phyloP scores from a whole-genome alignment of 2,113 vertebrate species.

The Gopherus evgoodei region DNA sequence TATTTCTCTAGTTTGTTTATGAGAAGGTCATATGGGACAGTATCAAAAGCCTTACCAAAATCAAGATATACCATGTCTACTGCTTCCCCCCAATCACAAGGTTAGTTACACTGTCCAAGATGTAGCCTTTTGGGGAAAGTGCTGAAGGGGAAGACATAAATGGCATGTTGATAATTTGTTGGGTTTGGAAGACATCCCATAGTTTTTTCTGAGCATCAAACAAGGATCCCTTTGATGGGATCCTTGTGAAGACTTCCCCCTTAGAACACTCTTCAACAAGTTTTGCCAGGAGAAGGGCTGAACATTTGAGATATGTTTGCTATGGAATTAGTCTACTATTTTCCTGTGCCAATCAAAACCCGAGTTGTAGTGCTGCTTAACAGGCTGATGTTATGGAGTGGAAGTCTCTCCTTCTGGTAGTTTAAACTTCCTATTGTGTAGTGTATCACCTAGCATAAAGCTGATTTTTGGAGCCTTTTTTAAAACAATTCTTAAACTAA shows the following conservation, averaged over 20 bases:
- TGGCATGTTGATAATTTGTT: neutral
- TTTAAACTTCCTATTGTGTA: neutral
- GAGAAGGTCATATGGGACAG: neutral
- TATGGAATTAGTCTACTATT: neutral
- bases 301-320: neutral
- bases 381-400: neutral
- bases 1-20: neutral
- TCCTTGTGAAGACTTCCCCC: fast-evolving
- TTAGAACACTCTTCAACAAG: neutral
- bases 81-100: neutral
- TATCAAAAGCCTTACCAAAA: neutral
- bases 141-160: neutral
- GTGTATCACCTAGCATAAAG: neutral
- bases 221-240: neutral
- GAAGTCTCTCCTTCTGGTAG: neutral
- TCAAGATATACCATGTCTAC: neutral
- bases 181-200: neutral
- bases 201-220: neutral
- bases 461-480: neutral
- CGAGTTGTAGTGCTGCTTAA: neutral
- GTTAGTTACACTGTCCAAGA: neutral
- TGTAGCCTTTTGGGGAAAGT: neutral
- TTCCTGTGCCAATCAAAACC: neutral
- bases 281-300: neutral
- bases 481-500: neutral